phyloP scores from a whole-genome alignment of 2,797 vertebrate species.

The Gastrophryne carolinensis region DNA sequence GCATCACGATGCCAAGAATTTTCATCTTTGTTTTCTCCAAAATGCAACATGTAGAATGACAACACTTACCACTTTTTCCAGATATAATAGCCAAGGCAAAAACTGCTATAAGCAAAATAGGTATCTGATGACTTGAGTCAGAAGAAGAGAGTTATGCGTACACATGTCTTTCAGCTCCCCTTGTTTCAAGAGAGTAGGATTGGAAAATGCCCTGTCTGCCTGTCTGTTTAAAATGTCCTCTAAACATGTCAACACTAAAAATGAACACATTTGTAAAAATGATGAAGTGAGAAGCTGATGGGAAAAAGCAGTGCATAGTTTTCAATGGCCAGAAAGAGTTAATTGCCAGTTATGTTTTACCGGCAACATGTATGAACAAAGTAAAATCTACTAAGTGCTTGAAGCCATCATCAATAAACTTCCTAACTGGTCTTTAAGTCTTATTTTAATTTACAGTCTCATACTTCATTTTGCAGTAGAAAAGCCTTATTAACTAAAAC shows the following conservation, averaged over 20 bases:
- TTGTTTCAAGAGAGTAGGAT: too few relatives aligned
- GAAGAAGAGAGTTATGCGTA: too few relatives aligned
- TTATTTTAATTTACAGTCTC: background rate
- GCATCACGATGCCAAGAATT: too few relatives aligned
- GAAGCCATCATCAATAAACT: background rate
- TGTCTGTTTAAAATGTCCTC: background rate
- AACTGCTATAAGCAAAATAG: too few relatives aligned
- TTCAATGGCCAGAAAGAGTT: background rate
- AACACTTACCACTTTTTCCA: too few relatives aligned
- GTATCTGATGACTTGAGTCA: too few relatives aligned
- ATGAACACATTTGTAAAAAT: background rate
- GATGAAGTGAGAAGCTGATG: background rate
- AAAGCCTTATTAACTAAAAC: background rate
- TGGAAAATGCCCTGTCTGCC: too few relatives aligned
- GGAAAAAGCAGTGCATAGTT: background rate
- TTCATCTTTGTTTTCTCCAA: too few relatives aligned
- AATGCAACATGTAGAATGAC: too few relatives aligned
- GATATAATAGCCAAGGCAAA: too few relatives aligned
- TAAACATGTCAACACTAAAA: background rate
- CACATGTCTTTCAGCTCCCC: too few relatives aligned
- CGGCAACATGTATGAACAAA: background rate
- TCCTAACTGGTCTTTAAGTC: background rate
- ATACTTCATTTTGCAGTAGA: slow-evolving; percentile 12
- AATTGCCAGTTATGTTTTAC: background rate
- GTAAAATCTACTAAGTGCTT: background rate